Conservation (phyloP, 2,888 invertebrate species). For the Ferdinandea cuprea region DNA sequence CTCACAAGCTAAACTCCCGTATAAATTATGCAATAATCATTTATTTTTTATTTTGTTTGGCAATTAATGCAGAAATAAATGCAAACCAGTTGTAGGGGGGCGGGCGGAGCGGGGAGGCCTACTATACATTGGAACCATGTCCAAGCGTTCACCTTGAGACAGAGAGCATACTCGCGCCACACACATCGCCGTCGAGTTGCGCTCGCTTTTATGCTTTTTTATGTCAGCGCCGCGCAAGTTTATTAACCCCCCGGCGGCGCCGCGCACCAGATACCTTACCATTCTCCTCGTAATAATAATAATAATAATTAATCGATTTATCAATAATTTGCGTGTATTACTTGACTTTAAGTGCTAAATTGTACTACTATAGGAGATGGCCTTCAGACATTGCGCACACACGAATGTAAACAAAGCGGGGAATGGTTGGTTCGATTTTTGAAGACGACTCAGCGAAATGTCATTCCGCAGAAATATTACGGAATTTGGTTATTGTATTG, state of each 20-base stretch:
- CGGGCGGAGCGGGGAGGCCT: no score
- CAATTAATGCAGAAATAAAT: slow-evolving; percentile 61
- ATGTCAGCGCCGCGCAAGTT: slow-evolving; percentile 49
- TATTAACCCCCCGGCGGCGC: slow-evolving; percentile 59
- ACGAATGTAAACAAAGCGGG: slow-evolving; percentile 31
- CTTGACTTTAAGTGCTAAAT: slow-evolving; percentile 40
- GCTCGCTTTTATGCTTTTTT: slow-evolving; percentile 37
- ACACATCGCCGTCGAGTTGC: slow-evolving; percentile 31
- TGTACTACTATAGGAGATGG: slow-evolving; percentile 40
- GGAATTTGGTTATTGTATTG: slow-evolving; percentile 5
- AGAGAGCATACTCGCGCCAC: slow-evolving; percentile 19
- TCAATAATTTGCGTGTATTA: slow-evolving; percentile 38
- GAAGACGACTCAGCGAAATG: slow-evolving; percentile 1
- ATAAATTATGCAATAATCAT: slow-evolving; percentile 63
- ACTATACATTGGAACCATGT: slow-evolving; percentile 43
- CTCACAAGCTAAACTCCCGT: slow-evolving; percentile 16
- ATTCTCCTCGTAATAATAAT: not conserved
- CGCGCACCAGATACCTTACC: not conserved
- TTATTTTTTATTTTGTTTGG: slow-evolving; percentile 21
- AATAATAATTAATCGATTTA: slow-evolving; percentile 37
- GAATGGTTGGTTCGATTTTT: not conserved
- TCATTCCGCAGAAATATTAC: slow-evolving; percentile 3
- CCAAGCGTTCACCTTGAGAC: slow-evolving; percentile 62
- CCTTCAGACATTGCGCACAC: slow-evolving; percentile 36
- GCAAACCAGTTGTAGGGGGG: slow-evolving; percentile 49